These are phyloP conservation scores for Hylomyscus alleni DNA, from an alignment of 2,797 vertebrate species.

Conservation along the genomic window DNA sequence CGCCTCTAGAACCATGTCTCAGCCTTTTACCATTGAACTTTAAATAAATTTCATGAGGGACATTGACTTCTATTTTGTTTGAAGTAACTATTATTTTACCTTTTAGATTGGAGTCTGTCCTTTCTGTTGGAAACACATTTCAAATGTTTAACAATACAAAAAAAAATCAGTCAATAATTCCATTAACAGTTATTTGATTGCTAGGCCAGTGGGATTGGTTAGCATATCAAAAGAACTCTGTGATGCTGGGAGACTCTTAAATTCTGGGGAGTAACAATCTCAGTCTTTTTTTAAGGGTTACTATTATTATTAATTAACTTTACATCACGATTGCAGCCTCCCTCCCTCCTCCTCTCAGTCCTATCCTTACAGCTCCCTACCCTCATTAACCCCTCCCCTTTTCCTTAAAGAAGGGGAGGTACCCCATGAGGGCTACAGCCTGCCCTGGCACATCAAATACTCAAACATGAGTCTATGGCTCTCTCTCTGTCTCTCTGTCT, in stretches of 20 bases:
- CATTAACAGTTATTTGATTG: slow-evolving; percentile 68
- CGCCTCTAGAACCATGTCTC: neutral
- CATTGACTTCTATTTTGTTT: slow-evolving; percentile 2
- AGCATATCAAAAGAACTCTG: slow-evolving; percentile 60
- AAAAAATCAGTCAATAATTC: slow-evolving; percentile 60
- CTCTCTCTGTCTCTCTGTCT: no score
- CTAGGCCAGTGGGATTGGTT: slow-evolving; percentile 24
- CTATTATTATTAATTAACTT: no score
- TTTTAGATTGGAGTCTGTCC: slow-evolving; percentile 30
- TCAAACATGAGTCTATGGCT: no score
- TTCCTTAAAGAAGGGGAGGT: no score
- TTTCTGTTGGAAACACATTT: slow-evolving; percentile 59
- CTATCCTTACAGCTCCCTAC: no score
- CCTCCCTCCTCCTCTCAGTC: no score
- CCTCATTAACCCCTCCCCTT: no score
- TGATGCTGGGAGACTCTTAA: neutral
- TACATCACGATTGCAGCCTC: no score
- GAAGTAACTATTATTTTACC: slow-evolving; percentile 5
- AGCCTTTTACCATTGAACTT: slow-evolving; percentile 11
- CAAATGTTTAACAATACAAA: slow-evolving; percentile 58
- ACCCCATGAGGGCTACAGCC: no score
- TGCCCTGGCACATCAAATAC: no score
- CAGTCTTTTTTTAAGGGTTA: neutral
- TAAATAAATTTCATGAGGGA: neutral
- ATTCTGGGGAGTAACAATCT: neutral